Conservation (phyloP, 2,888 invertebrate species). For the Ecliptopera silaceata region DNA sequence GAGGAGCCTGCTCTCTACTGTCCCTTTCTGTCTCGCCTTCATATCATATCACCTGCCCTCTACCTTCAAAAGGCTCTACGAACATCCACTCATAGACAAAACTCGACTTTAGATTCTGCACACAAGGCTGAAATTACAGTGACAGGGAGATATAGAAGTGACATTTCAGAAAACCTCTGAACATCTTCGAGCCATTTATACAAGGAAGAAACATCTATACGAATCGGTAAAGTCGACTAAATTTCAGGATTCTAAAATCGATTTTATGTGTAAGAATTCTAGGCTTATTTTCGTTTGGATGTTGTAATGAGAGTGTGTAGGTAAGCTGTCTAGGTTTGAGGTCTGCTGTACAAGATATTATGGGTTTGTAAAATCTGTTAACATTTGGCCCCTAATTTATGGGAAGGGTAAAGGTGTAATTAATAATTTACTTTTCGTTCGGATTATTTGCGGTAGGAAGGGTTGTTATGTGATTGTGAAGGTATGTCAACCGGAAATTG, state of each 20-base stretch:
- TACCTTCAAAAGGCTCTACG: slow-evolving; percentile 43
- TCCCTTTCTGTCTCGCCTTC: slow-evolving; percentile 82
- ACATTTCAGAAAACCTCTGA: slow-evolving; percentile 40
- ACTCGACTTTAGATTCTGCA: rapidly evolving
- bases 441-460: slow-evolving; percentile 56
- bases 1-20: slow-evolving; percentile 81
- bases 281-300: slow-evolving; percentile 11
- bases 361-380: slow-evolving; percentile 78
- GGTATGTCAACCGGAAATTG: slow-evolving; percentile 28
- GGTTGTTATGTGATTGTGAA: slow-evolving; percentile 46
- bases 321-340: slow-evolving; percentile 55
- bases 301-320: slow-evolving; percentile 24
- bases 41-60: slow-evolving; percentile 76
- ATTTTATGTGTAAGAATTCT: slow-evolving; percentile 2
- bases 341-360: slow-evolving; percentile 80
- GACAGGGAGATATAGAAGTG: slow-evolving; percentile 11
- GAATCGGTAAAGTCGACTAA: slow-evolving; percentile 70
- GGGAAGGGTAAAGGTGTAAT: slow-evolving; percentile 79
- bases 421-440: slow-evolving; percentile 78
- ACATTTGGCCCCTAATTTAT: slow-evolving; percentile 79
- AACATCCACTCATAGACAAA: not conserved
- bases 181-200: slow-evolving; percentile 68
- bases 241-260: slow-evolving; percentile 24
- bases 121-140: slow-evolving; percentile 38
- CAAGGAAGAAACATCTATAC: slow-evolving; percentile 70